Evolutionary conservation across 1,140 invertebrate genomes (phyloP).

Genomic region (Brachionus sp.): DNA sequence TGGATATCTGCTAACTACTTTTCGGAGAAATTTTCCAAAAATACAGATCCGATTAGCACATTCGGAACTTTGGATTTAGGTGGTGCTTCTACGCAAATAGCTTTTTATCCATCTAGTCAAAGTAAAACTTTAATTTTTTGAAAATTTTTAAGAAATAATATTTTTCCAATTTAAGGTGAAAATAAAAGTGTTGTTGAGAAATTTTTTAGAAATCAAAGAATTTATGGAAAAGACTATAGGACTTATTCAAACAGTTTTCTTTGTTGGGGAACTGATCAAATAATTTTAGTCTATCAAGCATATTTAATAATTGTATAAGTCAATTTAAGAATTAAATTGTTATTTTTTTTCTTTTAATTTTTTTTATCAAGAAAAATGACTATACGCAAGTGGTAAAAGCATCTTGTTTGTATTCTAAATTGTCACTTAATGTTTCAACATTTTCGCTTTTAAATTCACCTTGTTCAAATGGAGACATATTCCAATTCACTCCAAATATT

Average conservation of each 20-base stretch:
- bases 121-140: not conserved
- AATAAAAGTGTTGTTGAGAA: not conserved
- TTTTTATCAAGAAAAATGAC: constrained; percentile 5
- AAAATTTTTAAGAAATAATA: not conserved
- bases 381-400: not conserved
- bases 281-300: constrained; percentile 30
- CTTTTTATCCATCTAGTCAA: constrained; percentile 51
- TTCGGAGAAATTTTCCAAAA: constrained; percentile 44
- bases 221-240: constrained; percentile 12
- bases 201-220: constrained; percentile 26
- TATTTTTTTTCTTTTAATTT: not conserved
- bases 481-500: not conserved
- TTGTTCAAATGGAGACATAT: constrained; percentile 24
- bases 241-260: constrained; percentile 21
- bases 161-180: not conserved
- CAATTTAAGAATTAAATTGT: not conserved
- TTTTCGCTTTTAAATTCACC: not conserved
- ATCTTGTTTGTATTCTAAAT: not conserved
- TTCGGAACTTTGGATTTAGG: constrained; percentile 63
- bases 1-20: constrained; percentile 63
- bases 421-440: not conserved
- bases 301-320: constrained; percentile 23
- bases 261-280: constrained; percentile 42
- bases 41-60: not conserved
- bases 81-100: constrained; percentile 64